These are phyloP conservation scores for Squalus acanthias DNA, from an alignment of 2,797 vertebrate species.

Conservation along the genomic window DNA sequence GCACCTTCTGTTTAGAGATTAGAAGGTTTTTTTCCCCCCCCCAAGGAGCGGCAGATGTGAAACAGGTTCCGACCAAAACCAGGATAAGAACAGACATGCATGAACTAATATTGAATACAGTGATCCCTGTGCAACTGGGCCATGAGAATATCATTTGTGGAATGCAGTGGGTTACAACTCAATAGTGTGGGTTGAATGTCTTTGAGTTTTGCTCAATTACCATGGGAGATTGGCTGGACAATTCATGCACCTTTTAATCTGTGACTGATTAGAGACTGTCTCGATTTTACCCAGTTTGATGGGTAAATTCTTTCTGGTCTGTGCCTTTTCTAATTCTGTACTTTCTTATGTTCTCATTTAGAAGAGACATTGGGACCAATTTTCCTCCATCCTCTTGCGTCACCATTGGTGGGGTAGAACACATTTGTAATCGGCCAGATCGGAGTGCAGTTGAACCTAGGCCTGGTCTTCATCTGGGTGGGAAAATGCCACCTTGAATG, in stretches of 20 bases:
- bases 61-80: neutral
- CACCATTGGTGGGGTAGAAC: neutral
- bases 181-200: neutral
- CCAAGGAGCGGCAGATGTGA: neutral
- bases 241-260: neutral
- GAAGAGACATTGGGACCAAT: neutral
- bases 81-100: neutral
- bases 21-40: neutral
- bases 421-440: neutral
- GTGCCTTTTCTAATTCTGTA: neutral
- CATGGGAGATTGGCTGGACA: neutral
- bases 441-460: neutral
- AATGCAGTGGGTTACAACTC: neutral
- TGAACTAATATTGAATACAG: neutral
- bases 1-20: neutral
- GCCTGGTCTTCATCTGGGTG: neutral
- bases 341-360: neutral
- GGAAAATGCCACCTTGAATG: neutral
- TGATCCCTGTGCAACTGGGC: neutral
- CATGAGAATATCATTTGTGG: neutral
- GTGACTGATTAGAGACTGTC: neutral
- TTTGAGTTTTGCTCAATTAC: neutral
- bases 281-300: too few relatives aligned
- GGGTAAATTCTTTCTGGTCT: neutral
- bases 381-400: neutral